Evolutionary conservation across 2,797 vertebrate species (phyloP), one percentile per base, ranked within the genome.

Genomic region (Falco cherrug): DNA sequence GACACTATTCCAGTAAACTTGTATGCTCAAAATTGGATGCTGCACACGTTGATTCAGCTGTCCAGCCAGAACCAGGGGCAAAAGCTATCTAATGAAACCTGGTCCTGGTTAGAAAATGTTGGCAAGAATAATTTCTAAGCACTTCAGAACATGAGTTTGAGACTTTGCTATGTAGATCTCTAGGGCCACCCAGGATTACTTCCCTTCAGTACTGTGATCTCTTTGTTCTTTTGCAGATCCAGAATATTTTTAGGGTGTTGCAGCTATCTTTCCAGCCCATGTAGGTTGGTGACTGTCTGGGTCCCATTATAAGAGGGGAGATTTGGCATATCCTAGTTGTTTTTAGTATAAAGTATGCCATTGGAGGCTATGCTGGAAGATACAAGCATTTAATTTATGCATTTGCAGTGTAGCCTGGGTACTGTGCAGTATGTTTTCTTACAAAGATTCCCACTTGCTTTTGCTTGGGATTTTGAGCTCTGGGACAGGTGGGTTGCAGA

Each of bases 261-360:
- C 6, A 65, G 10, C 24, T 73, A 1, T 54, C 26, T 78, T 47
- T 78, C 21, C 6, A 56, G 13, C 3, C 18, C 51, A 7, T 8
- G 11, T 28, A 84, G 4, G 6, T 0, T 39, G 14, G 21, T 65
- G 47, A 22, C 13, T 51, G 3, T 19, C 22, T 0, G 3, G 6
- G 11, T 39, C 18, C 21, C 0, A 0, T 4, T 50, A 5, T 10
- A 5, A 65, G 43, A 89, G 8, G 10, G 11, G 17, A 80, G 14
- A 9, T 24, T 51, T 85, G 64, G 8, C 9, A 43, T 31, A 61
- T 75, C 84, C 14, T 57, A 10, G 2, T 9, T 53, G 4, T 63
- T 33, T 88, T 78, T 67, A 29, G 16, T 31, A 48, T 22, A 76
- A 92, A 64, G n/a, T 41, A 14, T 86, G 18, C 5, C 16, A 11